Evolutionary conservation across 2,113 vertebrate species (phyloP), one percentile per base, ranked within the genome.

Genomic region (Ctenomys sociabilis): DNA sequence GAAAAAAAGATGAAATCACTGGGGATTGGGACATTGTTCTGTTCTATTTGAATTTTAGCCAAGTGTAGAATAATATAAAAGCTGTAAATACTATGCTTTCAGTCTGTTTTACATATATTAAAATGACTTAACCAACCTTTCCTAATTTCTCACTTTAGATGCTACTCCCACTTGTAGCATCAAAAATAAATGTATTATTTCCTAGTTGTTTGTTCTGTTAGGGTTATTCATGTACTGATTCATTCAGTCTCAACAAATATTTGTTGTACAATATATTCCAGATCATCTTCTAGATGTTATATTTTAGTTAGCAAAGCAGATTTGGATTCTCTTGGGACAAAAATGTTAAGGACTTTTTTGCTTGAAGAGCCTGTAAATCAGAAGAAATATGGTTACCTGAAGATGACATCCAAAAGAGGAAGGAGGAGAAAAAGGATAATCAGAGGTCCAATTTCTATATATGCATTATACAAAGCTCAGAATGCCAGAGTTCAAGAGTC

Each of bases 1-100:
- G 30, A 63, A 4, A 37, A 37, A 70, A 72, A 40, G 37, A 24
- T 45, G 72, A 85, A 84, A 57, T 72, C 43, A 40, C 43, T 43
- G 24, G 82, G 16, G 63, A 1, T 77, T 75, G 24, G 35, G 89
- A 72, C 21, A 37, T 61, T 89, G 52, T 89, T 86, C 64, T 70
- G 3, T 78, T 32, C 30, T 92, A 14, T 85, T 95, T 81, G 59
- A 54, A 82, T 75, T 82, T 82, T 21, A 37, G 68, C 64, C 59
- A 89, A 89, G 57, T 90, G 4, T 32, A 70, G 64, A 90, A 81
- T 92, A 92, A 81, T 37, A 84, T 73, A 40, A 40, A 94, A 90
- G 66, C 35, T 82, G 12, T 7, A 81, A 10, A 30, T 95, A 85
- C 14, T 91, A 88, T 32, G 16, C 49, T 85, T 89, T 88, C 9